phyloP scores from a whole-genome alignment of 2,797 vertebrate species.

The Leptoclinus maculatus region DNA sequence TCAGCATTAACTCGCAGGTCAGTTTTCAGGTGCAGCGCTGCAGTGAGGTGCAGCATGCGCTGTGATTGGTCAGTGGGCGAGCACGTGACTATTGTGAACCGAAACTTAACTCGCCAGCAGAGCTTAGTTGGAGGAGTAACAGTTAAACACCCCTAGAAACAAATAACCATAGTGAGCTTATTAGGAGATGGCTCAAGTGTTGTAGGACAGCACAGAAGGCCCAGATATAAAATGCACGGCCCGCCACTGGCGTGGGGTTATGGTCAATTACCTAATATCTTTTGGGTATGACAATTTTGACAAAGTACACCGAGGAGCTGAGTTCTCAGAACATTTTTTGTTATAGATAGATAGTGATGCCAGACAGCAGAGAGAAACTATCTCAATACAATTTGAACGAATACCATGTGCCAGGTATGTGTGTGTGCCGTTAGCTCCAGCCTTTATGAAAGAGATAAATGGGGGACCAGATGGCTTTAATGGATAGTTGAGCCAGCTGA shows the following conservation, averaged over 20 bases:
- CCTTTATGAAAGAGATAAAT: constrained; percentile 69
- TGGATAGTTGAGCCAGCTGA: constrained; percentile 54
- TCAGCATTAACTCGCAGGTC: too few relatives aligned
- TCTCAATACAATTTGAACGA: background rate
- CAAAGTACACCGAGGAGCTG: background rate
- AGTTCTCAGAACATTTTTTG: background rate
- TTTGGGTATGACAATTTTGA: background rate
- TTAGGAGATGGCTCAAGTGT: too few relatives aligned
- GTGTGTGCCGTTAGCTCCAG: background rate
- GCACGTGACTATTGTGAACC: too few relatives aligned
- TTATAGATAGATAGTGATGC: background rate
- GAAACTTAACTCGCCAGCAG: too few relatives aligned
- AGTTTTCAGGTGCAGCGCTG: too few relatives aligned
- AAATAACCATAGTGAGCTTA: too few relatives aligned
- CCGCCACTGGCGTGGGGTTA: background rate
- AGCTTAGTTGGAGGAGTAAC: too few relatives aligned
- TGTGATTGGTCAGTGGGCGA: too few relatives aligned
- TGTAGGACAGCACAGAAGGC: too few relatives aligned
- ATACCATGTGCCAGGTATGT: background rate
- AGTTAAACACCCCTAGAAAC: too few relatives aligned
- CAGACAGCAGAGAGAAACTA: background rate
- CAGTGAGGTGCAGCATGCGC: too few relatives aligned
- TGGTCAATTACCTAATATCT: background rate
- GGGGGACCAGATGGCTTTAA: constrained; percentile 57
- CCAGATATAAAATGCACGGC: too few relatives aligned